Conservation (phyloP, 2,113 vertebrate genomes). For the Erythrocercus mccallii region DNA sequence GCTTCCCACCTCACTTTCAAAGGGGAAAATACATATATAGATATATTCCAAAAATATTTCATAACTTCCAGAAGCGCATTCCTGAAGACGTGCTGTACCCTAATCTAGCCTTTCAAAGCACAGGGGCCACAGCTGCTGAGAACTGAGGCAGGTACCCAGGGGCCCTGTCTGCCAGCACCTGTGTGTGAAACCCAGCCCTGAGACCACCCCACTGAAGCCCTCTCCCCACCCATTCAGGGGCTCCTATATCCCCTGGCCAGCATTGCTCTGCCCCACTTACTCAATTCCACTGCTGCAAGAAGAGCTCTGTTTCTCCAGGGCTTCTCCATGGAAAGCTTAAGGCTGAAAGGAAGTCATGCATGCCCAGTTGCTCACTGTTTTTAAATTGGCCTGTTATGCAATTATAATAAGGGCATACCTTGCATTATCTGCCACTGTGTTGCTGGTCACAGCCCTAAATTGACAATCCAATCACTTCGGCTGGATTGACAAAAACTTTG, state of each 20-base stretch:
- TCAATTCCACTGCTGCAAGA: neutral
- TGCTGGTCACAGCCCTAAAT: neutral
- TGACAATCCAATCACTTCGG: neutral
- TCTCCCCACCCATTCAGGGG: accelerated
- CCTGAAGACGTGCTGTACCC: neutral
- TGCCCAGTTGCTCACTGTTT: neutral
- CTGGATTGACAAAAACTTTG: neutral
- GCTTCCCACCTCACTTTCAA: neutral
- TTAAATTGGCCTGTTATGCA: neutral
- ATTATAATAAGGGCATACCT: neutral
- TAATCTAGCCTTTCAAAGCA: neutral
- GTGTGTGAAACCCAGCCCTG: neutral
- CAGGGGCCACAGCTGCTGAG: neutral
- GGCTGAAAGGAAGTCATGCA: neutral
- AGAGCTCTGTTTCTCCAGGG: neutral
- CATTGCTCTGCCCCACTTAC: no score
- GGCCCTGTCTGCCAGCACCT: neutral
- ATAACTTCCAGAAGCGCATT: neutral
- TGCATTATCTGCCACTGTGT: neutral
- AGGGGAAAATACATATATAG: neutral
- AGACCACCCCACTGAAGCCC: accelerated
- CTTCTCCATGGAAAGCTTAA: neutral
- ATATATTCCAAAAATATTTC: neutral
- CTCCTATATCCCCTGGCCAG: neutral
- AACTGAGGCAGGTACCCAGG: neutral